phyloP scores from a whole-genome alignment of 2,113 vertebrate species.

The Crocuta crocuta region DNA sequence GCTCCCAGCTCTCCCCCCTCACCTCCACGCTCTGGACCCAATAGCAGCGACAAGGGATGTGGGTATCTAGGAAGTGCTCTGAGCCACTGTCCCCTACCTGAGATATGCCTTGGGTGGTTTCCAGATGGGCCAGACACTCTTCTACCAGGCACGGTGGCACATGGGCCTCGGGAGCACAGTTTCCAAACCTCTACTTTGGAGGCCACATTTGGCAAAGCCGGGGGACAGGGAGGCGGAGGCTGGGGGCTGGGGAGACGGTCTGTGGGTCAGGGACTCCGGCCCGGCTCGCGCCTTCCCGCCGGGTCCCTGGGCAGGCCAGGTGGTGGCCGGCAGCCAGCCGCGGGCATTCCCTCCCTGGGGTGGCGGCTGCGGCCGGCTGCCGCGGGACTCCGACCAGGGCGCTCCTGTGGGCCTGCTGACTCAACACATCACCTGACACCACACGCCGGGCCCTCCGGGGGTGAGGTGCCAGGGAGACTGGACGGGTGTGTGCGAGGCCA shows the following conservation, averaged over 20 bases:
- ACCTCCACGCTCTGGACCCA: background rate
- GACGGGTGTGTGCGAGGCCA: background rate
- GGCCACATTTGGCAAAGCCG: rapidly evolving
- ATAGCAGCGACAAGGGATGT: background rate
- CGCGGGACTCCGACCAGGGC: conserved; percentile 60
- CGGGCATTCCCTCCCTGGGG: background rate
- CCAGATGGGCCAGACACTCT: rapidly evolving
- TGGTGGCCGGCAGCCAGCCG: background rate
- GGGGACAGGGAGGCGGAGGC: background rate
- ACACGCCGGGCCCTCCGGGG: conserved; percentile 46
- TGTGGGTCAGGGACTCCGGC: background rate
- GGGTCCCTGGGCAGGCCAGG: background rate
- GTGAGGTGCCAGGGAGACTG: background rate
- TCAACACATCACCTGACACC: conserved; percentile 77
- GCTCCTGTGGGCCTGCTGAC: conserved; percentile 80
- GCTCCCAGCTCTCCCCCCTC: too few species aligned
- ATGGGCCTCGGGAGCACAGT: background rate
- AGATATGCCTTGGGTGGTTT: background rate
- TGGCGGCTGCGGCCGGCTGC: conserved; percentile 70
- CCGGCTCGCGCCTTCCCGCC: background rate
- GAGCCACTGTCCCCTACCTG: background rate
- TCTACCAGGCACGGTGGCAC: rapidly evolving
- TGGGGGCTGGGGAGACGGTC: background rate
- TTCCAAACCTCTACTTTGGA: background rate
- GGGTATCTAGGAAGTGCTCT: background rate